Conservation (phyloP, 2,888 invertebrate genomes). For the Eudasyphora cyanicolor region DNA sequence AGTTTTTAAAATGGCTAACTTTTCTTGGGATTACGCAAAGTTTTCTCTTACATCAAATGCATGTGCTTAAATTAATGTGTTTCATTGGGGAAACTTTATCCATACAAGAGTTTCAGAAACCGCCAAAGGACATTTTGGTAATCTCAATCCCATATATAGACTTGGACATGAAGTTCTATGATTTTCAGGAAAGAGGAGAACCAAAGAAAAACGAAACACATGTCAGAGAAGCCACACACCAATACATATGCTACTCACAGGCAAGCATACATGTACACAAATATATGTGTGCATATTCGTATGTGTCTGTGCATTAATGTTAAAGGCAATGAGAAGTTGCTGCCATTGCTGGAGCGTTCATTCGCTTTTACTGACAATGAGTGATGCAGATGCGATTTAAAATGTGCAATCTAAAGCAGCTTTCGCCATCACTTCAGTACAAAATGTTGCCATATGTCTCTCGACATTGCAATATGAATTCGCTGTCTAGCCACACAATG, state of each 20-base stretch:
- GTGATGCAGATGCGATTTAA: constrained; percentile 55
- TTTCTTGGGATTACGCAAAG: too few species aligned
- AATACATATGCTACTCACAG: background rate
- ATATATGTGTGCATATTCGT: background rate
- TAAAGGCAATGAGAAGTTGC: background rate
- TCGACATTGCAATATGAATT: constrained; percentile 56
- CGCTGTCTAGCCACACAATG: constrained; percentile 64
- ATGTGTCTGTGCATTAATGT: background rate
- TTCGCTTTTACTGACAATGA: constrained; percentile 52
- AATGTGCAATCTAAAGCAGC: constrained; percentile 62
- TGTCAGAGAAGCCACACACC: too few species aligned
- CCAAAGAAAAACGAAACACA: too few species aligned
- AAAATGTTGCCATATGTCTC: constrained; percentile 56
- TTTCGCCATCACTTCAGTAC: constrained; percentile 56
- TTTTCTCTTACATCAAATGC: too few species aligned
- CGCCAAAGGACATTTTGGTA: too few species aligned
- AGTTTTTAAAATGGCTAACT: too few species aligned
- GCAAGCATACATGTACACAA: background rate
- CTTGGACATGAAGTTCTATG: too few species aligned
- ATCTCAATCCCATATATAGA: too few species aligned
- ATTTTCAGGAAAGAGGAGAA: too few species aligned
- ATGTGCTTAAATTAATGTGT: too few species aligned
- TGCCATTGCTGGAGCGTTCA: background rate
- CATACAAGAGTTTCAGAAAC: too few species aligned
- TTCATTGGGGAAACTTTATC: too few species aligned